Evolutionary conservation across 2,888 invertebrate genomes (phyloP), one percentile per base, ranked within the genome.

Genomic region (Eilema depressum): DNA sequence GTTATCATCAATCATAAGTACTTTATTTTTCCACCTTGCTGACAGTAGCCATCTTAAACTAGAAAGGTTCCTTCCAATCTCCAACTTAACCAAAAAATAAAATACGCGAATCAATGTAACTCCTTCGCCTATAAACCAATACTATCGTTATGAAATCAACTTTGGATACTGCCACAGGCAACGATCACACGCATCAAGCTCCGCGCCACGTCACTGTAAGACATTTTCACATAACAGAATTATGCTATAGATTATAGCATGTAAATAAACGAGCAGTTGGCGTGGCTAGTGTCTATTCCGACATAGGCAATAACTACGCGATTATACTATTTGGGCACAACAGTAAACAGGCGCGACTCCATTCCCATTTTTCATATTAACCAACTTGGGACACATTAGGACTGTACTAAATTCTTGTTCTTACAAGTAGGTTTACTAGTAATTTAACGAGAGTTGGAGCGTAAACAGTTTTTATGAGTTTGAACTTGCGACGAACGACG

Each of bases 231-330:
- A 89, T 89, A 91, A 91, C 89, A 87, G 87, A 89, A 89, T 84
- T 85, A 84, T 80, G 82, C 83, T 81, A 83, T 80, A 84, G 86
- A 83, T 89, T 89, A 88, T 88, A 84, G 89, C 89, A 89, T 88
- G 89, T 92, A 91, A 91, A 93, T 91, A 93, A 94, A 95, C 92
- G 94, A 94, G 89, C 91, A 85, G 90, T 91, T 95, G 88, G 94
- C 94, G 93, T 95, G 94, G 92, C 83, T 91, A 85, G 86, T 91
- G 91, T 92, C 93, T 93, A 94, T 94, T 94, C 90, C 88, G 88
- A 87, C 90, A 85, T 88, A 83, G 86, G 90, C 92, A 92, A 92
- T 93, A 93, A 93, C 91, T 89, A 88, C 77, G 86, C 93, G 92
- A 93, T 93, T 93, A 93, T 92, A 92, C 92, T 91, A 92, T 93